phyloP scores from a whole-genome alignment of 2,113 vertebrate species.

The Oncorhynchus kisutch region DNA sequence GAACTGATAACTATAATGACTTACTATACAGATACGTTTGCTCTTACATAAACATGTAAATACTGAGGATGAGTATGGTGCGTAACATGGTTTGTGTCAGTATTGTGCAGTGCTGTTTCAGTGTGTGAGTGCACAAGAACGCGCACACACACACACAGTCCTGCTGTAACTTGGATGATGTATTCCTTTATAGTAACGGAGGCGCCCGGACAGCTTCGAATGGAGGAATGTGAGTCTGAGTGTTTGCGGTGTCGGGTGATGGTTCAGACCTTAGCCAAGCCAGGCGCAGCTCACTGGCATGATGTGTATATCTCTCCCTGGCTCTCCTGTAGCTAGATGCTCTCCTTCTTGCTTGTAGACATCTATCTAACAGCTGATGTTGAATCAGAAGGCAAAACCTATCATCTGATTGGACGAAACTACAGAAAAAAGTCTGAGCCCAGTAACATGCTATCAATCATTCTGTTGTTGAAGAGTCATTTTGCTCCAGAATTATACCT shows the following conservation, averaged over 20 bases:
- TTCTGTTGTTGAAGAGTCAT: background rate
- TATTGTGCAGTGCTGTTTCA: conserved; percentile 3
- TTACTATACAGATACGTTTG: background rate
- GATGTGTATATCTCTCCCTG: conserved; percentile 22
- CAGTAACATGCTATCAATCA: background rate
- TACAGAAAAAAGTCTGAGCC: conserved; percentile 1
- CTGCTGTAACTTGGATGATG: conserved; percentile 63
- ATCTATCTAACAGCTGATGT: background rate
- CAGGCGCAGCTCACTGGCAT: conserved; percentile 16
- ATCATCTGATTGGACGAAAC: conserved; percentile 10
- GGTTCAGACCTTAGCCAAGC: conserved; percentile 39
- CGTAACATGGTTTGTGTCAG: background rate
- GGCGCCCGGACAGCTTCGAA: conserved; percentile 67
- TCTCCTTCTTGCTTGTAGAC: background rate
- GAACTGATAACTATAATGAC: background rate
- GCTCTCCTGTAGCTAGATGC: background rate
- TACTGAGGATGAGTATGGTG: background rate
- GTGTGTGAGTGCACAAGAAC: background rate
- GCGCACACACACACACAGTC: conserved; percentile 19
- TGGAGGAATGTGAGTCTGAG: conserved; percentile 77
- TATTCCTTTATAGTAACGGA: conserved; percentile 75
- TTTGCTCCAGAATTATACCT: background rate
- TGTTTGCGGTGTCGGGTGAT: conserved; percentile 61
- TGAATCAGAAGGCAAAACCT: conserved; percentile 9
- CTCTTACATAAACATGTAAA: background rate